phyloP scores from a whole-genome alignment of 2,797 vertebrate species.

The Anguilla marmorata region DNA sequence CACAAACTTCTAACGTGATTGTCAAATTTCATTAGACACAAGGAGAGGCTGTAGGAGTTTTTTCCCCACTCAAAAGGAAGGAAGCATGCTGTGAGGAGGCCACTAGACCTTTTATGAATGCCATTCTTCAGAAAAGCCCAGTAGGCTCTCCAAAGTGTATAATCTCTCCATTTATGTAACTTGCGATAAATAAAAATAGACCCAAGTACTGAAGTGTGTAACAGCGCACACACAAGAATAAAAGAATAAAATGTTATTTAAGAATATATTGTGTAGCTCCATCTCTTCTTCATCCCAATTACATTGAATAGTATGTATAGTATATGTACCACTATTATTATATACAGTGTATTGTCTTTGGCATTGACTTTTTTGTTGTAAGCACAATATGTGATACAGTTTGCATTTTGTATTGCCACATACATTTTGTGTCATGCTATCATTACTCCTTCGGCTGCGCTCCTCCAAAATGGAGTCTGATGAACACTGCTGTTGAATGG shows the following conservation, averaged over 20 bases:
- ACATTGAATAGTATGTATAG: not conserved
- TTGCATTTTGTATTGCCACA: not conserved
- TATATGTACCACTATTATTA: not conserved
- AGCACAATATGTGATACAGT: not conserved
- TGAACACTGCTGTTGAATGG: not conserved
- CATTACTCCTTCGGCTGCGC: not conserved
- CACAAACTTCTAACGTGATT: not conserved
- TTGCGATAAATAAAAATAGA: not conserved
- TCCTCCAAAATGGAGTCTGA: not conserved
- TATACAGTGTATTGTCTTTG: not conserved
- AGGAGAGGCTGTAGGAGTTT: not conserved
- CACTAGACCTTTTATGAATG: not conserved
- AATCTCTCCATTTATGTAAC: not conserved
- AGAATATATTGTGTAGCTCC: not conserved
- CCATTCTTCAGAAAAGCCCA: not conserved
- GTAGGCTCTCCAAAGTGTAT: not conserved
- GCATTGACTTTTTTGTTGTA: not conserved
- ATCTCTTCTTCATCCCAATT: not conserved
- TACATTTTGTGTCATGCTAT: not conserved
- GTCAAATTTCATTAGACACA: constrained; percentile 22
- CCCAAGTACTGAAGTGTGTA: not conserved
- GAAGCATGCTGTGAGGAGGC: not conserved
- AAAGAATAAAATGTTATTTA: not conserved
- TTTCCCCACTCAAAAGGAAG: not conserved
- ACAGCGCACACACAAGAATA: not conserved